phyloP scores from a whole-genome alignment of 2,797 vertebrate species.

The Intellagama lesueurii region DNA sequence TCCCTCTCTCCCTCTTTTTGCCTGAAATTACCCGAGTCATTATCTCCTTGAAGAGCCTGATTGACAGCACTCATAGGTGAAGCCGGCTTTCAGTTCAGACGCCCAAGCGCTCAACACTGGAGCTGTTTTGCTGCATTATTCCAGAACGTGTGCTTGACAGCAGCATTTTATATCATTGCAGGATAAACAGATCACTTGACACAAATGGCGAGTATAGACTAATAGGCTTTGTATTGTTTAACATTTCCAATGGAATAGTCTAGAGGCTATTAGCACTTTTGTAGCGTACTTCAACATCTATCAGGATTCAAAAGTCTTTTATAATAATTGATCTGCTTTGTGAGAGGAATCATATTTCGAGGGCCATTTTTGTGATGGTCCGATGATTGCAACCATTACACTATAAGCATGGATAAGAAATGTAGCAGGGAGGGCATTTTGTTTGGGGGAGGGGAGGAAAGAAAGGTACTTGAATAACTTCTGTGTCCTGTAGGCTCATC shows the following conservation, averaged over 20 bases:
- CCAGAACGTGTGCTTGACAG: neutral
- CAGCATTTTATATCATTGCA: neutral
- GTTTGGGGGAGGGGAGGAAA: neutral
- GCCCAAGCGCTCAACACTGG: neutral
- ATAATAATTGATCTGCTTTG: slow-evolving; percentile 11
- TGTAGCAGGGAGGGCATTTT: neutral
- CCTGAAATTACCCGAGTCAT: neutral
- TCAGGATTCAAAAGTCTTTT: slow-evolving; percentile 3
- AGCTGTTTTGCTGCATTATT: neutral
- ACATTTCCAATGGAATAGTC: neutral
- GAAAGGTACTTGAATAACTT: neutral
- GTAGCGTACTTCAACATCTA: neutral
- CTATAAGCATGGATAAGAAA: neutral
- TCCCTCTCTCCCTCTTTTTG: neutral
- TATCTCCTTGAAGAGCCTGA: slow-evolving; percentile 10
- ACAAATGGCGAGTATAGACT: slow-evolving; percentile 18
- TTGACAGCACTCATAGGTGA: neutral
- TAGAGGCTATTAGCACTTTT: neutral
- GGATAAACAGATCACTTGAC: slow-evolving; percentile 10
- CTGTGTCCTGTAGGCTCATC: neutral
- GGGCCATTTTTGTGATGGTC: neutral
- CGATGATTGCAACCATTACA: neutral
- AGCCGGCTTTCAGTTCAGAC: neutral
- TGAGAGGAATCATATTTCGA: neutral
- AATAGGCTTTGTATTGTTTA: neutral